Evolutionary conservation across 1,140 invertebrate species (phyloP), one percentile per base, ranked within the genome.

Genomic region (Mercenaria mercenaria): DNA sequence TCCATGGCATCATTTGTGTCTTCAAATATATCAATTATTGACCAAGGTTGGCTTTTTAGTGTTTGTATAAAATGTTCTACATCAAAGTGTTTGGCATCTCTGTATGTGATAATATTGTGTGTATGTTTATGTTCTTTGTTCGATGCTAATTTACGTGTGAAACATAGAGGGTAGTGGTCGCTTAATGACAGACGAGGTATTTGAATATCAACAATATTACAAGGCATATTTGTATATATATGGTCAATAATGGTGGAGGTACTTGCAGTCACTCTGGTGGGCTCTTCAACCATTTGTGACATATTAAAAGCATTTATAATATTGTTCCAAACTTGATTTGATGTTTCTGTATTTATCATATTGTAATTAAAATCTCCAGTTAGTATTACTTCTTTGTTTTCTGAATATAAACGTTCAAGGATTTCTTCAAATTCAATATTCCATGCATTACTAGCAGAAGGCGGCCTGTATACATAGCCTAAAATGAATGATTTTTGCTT

Each of bases 91-190:
- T 76, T 76, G 2, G 43, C 3, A n/a, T n/a, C n/a, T n/a, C n/a
- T n/a, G n/a, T n/a, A n/a, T n/a, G n/a, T n/a, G n/a, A n/a, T n/a
- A n/a, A n/a, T n/a, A n/a, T n/a, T n/a, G n/a, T n/a, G n/a, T n/a
- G n/a, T n/a, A n/a, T n/a, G n/a, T n/a, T n/a, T n/a, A n/a, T n/a
- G n/a, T n/a, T n/a, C n/a, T n/a, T n/a, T n/a, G n/a, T n/a, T n/a
- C n/a, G n/a, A n/a, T n/a, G n/a, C n/a, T n/a, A n/a, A n/a, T 29
- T 29, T 76, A 4, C 6, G 10, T 37, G 37, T 37, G 23, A 29
- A 41, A 8, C 43, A 47, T 47, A 76, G 37, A n/a, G 72, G 72
- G 23, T 43, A 76, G 29, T 76, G 72, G 43, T 76, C 72, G 43
- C 37, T 76, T 2, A 76, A 1, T 43, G 72, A 43, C 2, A 76